Evolutionary conservation across 1,140 invertebrate species (phyloP), one percentile per base, ranked within the genome.

Genomic region (Andricus grossulariae): DNA sequence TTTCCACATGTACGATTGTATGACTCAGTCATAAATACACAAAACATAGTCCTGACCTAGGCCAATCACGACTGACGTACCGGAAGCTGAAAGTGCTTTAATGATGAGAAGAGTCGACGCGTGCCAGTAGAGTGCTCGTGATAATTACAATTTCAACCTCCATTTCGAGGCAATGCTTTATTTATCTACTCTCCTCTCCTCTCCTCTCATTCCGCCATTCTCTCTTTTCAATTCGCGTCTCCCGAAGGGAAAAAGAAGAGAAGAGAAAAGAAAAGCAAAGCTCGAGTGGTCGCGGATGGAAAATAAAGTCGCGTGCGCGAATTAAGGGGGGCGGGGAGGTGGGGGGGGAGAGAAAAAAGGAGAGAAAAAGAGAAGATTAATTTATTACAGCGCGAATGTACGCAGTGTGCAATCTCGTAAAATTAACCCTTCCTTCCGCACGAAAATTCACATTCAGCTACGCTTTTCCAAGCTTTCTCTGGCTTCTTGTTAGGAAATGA

Each of bases 191-290:
- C 72, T 70, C 70, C 15, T 7, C 7, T 13, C 21, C 45, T 72
- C 51, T 72, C 70, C 15, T 51, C 71, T 66, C 18, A n/a, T 66
- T 71, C 72, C 76, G 32, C 18, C 77, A 80, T 49, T 73, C 55
- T n/a, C 16, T 19, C 50, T 55, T 79, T 75, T 52, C 71, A 21
- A 50, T 70, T 71, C 32, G 60, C 51, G 12, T 52, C 39, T 5
- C 18, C 21, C 32, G 13, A 13, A 18, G 45, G 52, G 32, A 66
- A 55, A 74, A 50, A 50, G 57, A 52, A 52, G 19, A 32, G 13
- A 45, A 72, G 19, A 39, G 45, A 77, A 21, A 49, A 57, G 45
- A 45, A 12, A 70, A 66, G 71, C n/a, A 25, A 74, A 52, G 49
- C 50, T 7, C 50, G 52, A 12, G 60, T 25, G 51, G 55, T 52